Percentiles rank a stretch among this genome's conserved stretches.
Evolutionary conservation across 2,113 vertebrate species (phyloP).

Genomic region (Elaphurus davidianus): DNA sequence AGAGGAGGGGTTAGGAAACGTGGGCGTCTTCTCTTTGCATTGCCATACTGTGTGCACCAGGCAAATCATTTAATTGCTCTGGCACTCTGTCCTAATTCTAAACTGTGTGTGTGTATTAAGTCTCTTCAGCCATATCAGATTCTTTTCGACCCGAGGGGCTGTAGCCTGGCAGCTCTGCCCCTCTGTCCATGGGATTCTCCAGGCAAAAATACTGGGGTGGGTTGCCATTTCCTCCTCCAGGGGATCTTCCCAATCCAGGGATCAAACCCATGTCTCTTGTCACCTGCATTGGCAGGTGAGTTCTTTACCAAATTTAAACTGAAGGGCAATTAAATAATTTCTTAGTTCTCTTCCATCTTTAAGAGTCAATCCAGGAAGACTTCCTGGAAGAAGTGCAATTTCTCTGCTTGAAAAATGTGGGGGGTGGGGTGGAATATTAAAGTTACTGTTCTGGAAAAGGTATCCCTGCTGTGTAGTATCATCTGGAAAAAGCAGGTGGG

Average conservation of each 20-base stretch:
- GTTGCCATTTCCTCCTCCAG: not conserved
- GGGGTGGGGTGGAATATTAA: not conserved
- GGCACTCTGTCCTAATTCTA: not conserved
- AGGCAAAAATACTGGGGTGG: not conserved
- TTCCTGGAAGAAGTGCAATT: not conserved
- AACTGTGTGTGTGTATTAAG: not conserved
- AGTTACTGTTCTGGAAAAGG: not conserved
- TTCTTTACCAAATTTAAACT: not conserved
- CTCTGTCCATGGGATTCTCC: not conserved
- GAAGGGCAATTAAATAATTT: not conserved
- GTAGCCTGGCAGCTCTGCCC: not conserved
- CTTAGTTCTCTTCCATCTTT: not conserved
- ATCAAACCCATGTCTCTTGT: not conserved
- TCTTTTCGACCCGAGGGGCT: not conserved
- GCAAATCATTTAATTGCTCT: not conserved
- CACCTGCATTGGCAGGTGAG: not conserved
- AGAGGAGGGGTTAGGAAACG: not conserved
- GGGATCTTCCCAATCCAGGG: not conserved
- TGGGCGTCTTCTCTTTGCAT: not conserved
- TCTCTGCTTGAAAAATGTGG: not conserved
- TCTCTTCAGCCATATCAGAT: not conserved
- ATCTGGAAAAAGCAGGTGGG: not conserved
- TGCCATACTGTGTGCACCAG: not conserved
- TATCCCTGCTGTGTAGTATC: not conserved
- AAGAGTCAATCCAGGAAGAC: not conserved